phyloP scores from a whole-genome alignment of 2,888 invertebrate genomes.

The Falcaria lacertinaria region DNA sequence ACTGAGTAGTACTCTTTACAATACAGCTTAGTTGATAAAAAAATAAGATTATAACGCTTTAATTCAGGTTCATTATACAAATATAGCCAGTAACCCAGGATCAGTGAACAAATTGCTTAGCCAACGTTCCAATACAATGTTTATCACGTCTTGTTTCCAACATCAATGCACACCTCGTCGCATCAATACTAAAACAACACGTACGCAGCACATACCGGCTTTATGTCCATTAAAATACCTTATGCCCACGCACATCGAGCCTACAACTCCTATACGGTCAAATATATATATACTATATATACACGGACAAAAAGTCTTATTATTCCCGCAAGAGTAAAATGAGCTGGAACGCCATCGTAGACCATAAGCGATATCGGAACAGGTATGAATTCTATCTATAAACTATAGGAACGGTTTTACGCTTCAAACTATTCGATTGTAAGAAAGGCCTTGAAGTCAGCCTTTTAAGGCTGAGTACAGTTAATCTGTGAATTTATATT shows the following conservation, averaged over 20 bases:
- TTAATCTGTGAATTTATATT: slow-evolving; percentile 4
- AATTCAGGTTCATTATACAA: too few relatives aligned
- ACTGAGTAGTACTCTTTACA: too few relatives aligned
- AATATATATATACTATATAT: slow-evolving; percentile 35
- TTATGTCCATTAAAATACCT: slow-evolving; percentile 54
- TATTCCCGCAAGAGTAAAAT: slow-evolving; percentile 8
- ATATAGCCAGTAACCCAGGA: too few relatives aligned
- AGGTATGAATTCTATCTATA: slow-evolving; percentile 28
- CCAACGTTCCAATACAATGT: too few relatives aligned
- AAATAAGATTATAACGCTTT: too few relatives aligned
- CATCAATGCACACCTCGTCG: background rate
- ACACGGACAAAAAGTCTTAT: slow-evolving; percentile 17
- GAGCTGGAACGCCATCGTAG: slow-evolving; percentile 27
- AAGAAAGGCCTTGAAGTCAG: slow-evolving; percentile 14
- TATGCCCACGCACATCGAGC: slow-evolving; percentile 35
- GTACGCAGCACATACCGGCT: slow-evolving; percentile 21
- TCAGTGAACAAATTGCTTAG: too few relatives aligned
- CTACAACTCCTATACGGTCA: slow-evolving; percentile 10
- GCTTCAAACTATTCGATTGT: slow-evolving; percentile 10
- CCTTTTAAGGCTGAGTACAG: slow-evolving; percentile 5
- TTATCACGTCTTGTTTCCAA: too few relatives aligned
- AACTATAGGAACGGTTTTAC: slow-evolving; percentile 23
- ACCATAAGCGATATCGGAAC: slow-evolving; percentile 26
- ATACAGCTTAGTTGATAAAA: too few relatives aligned
- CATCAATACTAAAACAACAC: background rate